A percentile compares a stretch with the other conserved stretches of the same genome.
Conservation (phyloP, 2,113 vertebrate species). For the Lepus timidus region DNA sequence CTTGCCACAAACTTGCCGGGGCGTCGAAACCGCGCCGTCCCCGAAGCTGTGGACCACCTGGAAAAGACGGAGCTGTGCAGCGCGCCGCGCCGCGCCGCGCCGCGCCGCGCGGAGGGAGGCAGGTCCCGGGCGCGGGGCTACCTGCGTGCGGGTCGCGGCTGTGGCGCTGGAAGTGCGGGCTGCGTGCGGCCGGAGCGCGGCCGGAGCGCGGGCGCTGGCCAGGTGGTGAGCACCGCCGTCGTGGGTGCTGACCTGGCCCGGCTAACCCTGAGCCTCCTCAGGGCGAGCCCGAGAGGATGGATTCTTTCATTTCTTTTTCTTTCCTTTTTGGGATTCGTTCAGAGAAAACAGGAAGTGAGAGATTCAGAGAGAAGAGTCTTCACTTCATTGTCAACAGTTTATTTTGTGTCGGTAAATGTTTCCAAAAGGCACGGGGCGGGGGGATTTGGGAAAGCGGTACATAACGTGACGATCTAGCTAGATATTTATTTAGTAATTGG, state of each 20-base stretch:
- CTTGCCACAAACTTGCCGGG: background rate
- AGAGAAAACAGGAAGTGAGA: constrained; percentile 90
- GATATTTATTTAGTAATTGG: constrained; percentile 75
- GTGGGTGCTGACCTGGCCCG: background rate
- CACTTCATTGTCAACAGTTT: constrained; percentile 87
- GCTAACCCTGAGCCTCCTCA: background rate
- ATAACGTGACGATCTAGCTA: constrained; percentile 71
- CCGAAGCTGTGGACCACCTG: background rate
- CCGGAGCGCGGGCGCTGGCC: background rate
- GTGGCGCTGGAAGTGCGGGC: background rate
- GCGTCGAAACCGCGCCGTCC: background rate
- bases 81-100: too few species aligned
- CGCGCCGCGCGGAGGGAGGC: background rate
- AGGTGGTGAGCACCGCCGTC: background rate
- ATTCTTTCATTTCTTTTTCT: constrained; percentile 84
- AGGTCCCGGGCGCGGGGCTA: background rate
- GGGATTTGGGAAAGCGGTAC: constrained; percentile 78
- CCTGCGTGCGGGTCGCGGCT: constrained; percentile 32
- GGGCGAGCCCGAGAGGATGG: constrained; percentile 82
- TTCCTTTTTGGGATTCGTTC: constrained; percentile 84
- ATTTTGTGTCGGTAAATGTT: constrained; percentile 87
- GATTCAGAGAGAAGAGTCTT: constrained; percentile 88
- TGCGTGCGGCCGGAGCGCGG: background rate
- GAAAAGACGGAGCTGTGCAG: background rate
- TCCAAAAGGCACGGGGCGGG: constrained; percentile 75